phyloP scores from a whole-genome alignment of 2,888 invertebrate species.

The Steinernema carpocapsae region DNA sequence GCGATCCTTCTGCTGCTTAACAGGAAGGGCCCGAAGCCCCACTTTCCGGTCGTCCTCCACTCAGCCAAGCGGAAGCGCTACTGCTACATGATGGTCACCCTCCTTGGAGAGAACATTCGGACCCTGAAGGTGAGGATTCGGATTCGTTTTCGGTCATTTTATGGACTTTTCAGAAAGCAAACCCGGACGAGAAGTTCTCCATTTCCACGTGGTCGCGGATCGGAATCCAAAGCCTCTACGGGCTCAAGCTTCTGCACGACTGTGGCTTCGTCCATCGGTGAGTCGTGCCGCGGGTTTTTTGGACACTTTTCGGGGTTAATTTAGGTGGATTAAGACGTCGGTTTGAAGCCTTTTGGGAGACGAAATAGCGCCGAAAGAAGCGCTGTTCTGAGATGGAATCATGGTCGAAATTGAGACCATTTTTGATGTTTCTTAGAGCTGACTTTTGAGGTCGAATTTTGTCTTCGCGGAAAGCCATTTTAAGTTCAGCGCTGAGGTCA shows the following conservation, averaged over 20 bases:
- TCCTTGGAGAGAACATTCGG: slow-evolving; percentile 57
- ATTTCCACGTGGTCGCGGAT: slow-evolving; percentile 47
- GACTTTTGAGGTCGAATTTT: no score
- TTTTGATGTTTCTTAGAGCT: no score
- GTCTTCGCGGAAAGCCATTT: no score
- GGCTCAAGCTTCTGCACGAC: slow-evolving; percentile 23
- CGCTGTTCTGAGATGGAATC: no score
- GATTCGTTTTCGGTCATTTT: no score
- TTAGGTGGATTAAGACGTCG: no score
- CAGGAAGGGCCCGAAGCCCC: slow-evolving; percentile 49
- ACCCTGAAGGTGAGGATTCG: slow-evolving; percentile 44
- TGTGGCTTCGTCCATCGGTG: slow-evolving; percentile 38
- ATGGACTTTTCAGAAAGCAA: slow-evolving; percentile 42
- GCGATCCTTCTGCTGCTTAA: slow-evolving; percentile 49
- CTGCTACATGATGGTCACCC: slow-evolving; percentile 61
- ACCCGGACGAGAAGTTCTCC: slow-evolving; percentile 42
- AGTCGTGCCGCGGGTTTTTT: no score
- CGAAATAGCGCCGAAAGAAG: no score
- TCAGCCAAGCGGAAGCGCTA: slow-evolving; percentile 55
- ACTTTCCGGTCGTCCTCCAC: slow-evolving; percentile 53
- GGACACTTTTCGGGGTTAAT: no score
- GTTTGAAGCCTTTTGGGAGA: no score
- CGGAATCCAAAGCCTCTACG: slow-evolving; percentile 48
- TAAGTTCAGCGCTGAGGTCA: no score
- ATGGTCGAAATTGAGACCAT: no score